Evolutionary conservation across 2,888 invertebrate genomes (phyloP).

Genomic region (Acrocera orbiculus): DNA sequence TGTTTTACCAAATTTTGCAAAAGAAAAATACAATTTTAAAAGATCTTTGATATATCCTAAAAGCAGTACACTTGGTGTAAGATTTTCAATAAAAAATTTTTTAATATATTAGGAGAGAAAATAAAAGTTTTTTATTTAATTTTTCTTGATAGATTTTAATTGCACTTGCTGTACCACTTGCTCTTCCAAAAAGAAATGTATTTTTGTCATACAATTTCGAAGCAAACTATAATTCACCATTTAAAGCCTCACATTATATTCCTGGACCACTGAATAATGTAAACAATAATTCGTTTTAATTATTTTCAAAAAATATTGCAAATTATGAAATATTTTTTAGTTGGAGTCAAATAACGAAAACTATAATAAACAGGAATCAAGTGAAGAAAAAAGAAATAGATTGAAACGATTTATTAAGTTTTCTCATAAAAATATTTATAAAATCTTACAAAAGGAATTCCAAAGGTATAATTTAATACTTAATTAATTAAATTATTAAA

Average conservation of each 20-base stretch:
- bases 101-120: too few relatives aligned
- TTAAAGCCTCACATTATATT: constrained; percentile 39
- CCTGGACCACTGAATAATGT: constrained; percentile 39
- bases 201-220: constrained; percentile 61
- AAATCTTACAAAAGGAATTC: too few relatives aligned
- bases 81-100: too few relatives aligned
- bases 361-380: too few relatives aligned
- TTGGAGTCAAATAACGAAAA: neutral
- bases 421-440: too few relatives aligned
- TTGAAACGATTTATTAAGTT: too few relatives aligned
- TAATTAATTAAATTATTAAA: neutral
- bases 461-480: neutral
- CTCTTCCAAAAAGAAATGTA: constrained; percentile 47
- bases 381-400: too few relatives aligned
- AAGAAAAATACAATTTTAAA: too few relatives aligned
- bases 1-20: too few relatives aligned
- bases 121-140: neutral
- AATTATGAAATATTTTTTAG: neutral
- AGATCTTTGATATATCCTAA: too few relatives aligned
- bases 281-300: constrained; percentile 17
- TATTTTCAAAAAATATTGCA: neutral
- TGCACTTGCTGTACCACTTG: constrained; percentile 51
- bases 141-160: constrained; percentile 38
- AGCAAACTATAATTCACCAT: constrained; percentile 43
- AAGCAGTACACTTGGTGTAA: too few relatives aligned